Conservation (phyloP, 2,888 invertebrate genomes). For the Globia sparganii region DNA sequence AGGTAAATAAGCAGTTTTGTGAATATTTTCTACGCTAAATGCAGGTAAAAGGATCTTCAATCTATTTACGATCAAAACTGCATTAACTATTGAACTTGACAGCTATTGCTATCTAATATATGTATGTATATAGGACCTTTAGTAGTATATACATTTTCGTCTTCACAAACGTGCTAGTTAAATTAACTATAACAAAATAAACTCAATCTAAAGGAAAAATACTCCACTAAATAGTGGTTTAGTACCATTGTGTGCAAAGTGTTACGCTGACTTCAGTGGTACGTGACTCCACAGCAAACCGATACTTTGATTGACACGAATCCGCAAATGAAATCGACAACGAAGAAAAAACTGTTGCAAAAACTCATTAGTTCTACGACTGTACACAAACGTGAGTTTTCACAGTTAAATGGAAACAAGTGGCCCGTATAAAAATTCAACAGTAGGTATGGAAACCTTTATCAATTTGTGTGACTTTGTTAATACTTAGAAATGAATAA, state of each 20-base stretch:
- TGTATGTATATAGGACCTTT: background rate
- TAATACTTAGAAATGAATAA: conserved; percentile 34
- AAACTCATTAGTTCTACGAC: conserved; percentile 51
- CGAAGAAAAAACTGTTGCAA: conserved; percentile 53
- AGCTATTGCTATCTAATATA: background rate
- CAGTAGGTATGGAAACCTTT: conserved; percentile 2
- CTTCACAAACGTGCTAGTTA: conserved; percentile 6
- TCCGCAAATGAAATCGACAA: conserved; percentile 66
- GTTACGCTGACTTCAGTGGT: conserved; percentile 54
- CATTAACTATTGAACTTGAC: background rate
- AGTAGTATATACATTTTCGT: conserved; percentile 15
- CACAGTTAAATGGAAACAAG: conserved; percentile 45
- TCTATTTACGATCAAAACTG: background rate
- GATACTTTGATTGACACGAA: conserved; percentile 61
- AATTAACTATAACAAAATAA: conserved; percentile 18
- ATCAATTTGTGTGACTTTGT: conserved; percentile 28
- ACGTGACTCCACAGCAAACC: conserved; percentile 62
- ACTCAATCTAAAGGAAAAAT: conserved; percentile 22
- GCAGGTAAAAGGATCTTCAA: background rate
- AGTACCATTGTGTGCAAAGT: conserved; percentile 41
- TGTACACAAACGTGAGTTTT: conserved; percentile 37
- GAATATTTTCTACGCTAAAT: background rate
- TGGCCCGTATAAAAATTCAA: conserved; percentile 24
- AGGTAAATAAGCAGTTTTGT: background rate
- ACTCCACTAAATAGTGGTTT: conserved; percentile 27